Percentiles rank a stretch among this genome's conserved stretches.
These are phyloP conservation scores for Cynocephalus volans DNA, from an alignment of 2,113 vertebrate genomes.

Conservation along the genomic window DNA sequence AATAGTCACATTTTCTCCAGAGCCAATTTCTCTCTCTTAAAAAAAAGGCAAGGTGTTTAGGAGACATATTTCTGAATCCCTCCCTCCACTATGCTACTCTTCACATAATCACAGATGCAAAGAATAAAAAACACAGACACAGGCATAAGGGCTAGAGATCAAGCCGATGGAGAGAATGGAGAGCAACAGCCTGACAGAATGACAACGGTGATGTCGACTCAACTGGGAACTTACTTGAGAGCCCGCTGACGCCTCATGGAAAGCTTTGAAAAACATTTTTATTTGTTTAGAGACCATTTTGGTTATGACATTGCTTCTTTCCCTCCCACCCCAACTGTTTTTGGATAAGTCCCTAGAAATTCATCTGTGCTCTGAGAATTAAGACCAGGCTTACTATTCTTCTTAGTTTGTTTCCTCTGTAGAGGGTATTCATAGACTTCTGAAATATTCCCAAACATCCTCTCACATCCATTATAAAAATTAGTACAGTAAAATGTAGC, in stretches of 20 bases:
- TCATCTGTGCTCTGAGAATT: conserved; percentile 47
- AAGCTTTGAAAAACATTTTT: conserved; percentile 87
- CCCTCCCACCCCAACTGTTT: conserved; percentile 79
- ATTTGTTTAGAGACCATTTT: conserved; percentile 85
- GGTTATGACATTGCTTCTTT: conserved; percentile 83
- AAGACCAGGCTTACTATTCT: conserved; percentile 58
- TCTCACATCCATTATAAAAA: conserved; percentile 49
- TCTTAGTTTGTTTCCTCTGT: not conserved
- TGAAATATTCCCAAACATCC: conserved; percentile 48
- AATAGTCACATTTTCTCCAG: not conserved
- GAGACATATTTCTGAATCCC: conserved; percentile 60
- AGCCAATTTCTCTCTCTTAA: not conserved
- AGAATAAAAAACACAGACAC: conserved; percentile 84
- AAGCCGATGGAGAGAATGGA: conserved; percentile 81
- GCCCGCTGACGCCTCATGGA: conserved; percentile 85
- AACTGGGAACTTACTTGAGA: conserved; percentile 84
- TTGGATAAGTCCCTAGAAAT: conserved; percentile 67
- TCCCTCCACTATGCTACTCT: conserved; percentile 71
- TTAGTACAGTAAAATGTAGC: not conserved
- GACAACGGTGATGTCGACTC: conserved; percentile 81
- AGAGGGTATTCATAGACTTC: not conserved
- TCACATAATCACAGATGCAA: conserved; percentile 83
- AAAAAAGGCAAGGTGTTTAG: not conserved
- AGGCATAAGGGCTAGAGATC: conserved; percentile 80
- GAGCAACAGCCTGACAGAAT: conserved; percentile 82